A percentile compares a stretch with the other conserved stretches of the same genome.
phyloP scores from a whole-genome alignment of 92 coral and sea anemone genomes.

The Epizoanthus fatuus region DNA sequence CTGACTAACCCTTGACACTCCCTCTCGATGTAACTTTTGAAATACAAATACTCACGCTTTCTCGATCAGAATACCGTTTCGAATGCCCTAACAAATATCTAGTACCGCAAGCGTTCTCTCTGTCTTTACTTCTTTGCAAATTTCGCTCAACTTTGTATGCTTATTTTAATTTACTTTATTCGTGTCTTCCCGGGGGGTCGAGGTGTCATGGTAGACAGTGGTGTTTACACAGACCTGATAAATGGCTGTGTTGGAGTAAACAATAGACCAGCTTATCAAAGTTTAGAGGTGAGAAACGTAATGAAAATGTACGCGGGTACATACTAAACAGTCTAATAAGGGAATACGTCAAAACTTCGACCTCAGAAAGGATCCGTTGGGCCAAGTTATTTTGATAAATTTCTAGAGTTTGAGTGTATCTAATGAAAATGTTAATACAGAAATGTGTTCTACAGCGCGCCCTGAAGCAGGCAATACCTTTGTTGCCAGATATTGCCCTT shows the following conservation, averaged over 20 bases:
- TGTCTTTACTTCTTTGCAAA: neutral
- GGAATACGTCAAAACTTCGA: no score
- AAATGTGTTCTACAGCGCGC: no score
- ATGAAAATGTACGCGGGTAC: neutral
- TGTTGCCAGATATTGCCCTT: no score
- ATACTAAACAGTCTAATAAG: neutral
- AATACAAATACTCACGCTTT: no score
- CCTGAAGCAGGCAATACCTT: no score
- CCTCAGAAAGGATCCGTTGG: no score
- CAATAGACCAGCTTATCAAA: neutral
- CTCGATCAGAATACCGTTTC: neutral
- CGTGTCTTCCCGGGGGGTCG: neutral
- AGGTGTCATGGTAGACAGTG: neutral
- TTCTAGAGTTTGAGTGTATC: no score
- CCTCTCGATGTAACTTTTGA: no score
- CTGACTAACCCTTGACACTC: no score
- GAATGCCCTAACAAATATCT: neutral
- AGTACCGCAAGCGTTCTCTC: no score
- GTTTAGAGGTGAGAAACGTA: slow-evolving; percentile 1
- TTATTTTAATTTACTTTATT: neutral
- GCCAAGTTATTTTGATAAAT: no score
- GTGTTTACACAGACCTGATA: neutral
- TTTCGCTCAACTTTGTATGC: neutral
- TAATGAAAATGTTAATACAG: no score
- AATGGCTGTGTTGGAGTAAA: neutral